phyloP scores from a whole-genome alignment of 2,113 vertebrate genomes.

The Paramisgurnus dabryanus region DNA sequence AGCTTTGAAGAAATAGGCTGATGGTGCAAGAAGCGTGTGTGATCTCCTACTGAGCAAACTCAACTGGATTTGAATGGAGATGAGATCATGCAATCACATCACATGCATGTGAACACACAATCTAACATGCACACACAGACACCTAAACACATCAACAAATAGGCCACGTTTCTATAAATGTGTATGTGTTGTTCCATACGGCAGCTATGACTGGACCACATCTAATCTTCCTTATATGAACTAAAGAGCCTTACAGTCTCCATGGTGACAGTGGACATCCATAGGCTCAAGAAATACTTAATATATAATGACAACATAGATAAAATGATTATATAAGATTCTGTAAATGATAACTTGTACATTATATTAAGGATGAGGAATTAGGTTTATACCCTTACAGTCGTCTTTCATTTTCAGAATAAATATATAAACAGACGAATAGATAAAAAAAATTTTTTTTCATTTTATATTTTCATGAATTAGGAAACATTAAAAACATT shows the following conservation, averaged over 20 bases:
- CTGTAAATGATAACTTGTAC: not conserved
- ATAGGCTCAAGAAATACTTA: conserved; percentile 30
- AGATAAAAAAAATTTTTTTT: too few relatives aligned
- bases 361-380: too few relatives aligned
- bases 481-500: too few relatives aligned
- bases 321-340: conserved; percentile 37
- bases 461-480: too few relatives aligned
- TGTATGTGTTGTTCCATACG: conserved; percentile 14
- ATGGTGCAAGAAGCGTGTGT: conserved; percentile 33
- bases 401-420: too few relatives aligned
- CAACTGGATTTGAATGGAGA: conserved; percentile 60
- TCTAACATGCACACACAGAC: not conserved
- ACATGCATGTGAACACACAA: conserved; percentile 65
- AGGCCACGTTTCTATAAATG: not conserved
- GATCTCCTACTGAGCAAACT: conserved; percentile 60
- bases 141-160: conserved; percentile 16
- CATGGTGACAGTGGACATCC: conserved; percentile 54
- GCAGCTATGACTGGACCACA: conserved; percentile 41
- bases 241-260: conserved; percentile 46
- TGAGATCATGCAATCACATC: conserved; percentile 72
- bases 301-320: conserved; percentile 34
- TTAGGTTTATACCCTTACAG: too few relatives aligned
- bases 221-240: conserved; percentile 47
- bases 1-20: conserved; percentile 68
- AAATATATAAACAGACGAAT: too few relatives aligned